Evolutionary conservation across 2,888 invertebrate species (phyloP), one percentile per base, ranked within the genome.

Genomic region (Micropterix aruncella): DNA sequence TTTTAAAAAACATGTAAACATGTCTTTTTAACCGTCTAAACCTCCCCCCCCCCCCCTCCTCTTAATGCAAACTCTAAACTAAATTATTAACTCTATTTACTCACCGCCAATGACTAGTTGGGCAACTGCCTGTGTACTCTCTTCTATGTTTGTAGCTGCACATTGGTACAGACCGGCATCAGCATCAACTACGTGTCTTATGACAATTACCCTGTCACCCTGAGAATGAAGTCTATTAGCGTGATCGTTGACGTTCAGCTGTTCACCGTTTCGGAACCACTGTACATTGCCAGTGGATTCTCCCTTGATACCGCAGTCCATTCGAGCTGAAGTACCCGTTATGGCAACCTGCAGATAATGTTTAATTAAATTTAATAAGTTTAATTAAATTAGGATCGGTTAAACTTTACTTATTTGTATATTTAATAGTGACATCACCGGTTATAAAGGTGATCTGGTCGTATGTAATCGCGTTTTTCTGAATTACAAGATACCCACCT

Each of bases 161-260:
- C 86, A 86, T 60, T 86, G 86, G 62, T 86, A 86, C 73, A 85
- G 80, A 42, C 85, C 86, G 53, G 77, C 76, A 62, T 86, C 83
- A 12, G 7, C 12, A 7, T 27, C 27, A 5, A 27, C 27, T 5
- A 27, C 27, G 12, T 27, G 5, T 12, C 27, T 27, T 5, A 27
- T 27, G 27, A 27, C 27, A 12, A 27, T 12, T 43, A 81, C 70
- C 19, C 76, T 75, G 18, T 84, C 78, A 42, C 70, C 54, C 62
- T 62, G 56, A 70, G 73, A 57, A 55, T 69, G 65, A 60, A 75
- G 7, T 12, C 27, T 5, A 5, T 12, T 12, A 5, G 27, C 5
- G 27, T 5, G 27, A 5, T 12, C 27, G 27, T 27, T 27, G 7
- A 12, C 27, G 27, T 27, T 12, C 27, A 27, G 27, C 27, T 27